Conservation (phyloP, 2,113 vertebrate genomes). For the Peromyscus leucopus region DNA sequence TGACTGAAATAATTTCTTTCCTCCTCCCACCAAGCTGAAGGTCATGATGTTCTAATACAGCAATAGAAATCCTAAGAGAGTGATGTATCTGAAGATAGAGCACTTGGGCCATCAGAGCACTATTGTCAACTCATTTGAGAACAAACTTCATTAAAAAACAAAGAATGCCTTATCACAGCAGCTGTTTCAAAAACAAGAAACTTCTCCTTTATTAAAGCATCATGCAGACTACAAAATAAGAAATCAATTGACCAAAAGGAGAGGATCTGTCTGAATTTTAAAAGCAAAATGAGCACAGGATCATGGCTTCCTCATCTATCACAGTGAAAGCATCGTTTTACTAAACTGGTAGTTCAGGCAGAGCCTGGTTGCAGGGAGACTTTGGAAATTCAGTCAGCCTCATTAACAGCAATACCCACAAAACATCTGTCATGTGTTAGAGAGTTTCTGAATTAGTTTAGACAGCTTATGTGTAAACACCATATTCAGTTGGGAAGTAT, state of each 20-base stretch:
- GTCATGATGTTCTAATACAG: too few species aligned
- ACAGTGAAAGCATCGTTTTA: slow-evolving; percentile 49
- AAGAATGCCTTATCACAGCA: neutral
- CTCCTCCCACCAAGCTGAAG: neutral
- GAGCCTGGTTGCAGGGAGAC: neutral
- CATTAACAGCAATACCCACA: neutral
- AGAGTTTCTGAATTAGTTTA: slow-evolving; percentile 4
- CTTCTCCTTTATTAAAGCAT: neutral
- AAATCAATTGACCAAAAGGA: neutral
- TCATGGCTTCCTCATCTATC: slow-evolving; percentile 30
- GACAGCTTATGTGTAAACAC: neutral
- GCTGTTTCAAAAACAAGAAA: slow-evolving; percentile 43
- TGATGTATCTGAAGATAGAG: slow-evolving; percentile 41
- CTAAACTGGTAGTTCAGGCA: slow-evolving; percentile 3
- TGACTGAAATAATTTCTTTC: neutral
- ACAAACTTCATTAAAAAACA: slow-evolving; percentile 7
- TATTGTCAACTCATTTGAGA: neutral
- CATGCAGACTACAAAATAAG: neutral
- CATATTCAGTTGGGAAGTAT: neutral
- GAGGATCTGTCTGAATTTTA: slow-evolving; percentile 59
- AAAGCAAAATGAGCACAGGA: slow-evolving; percentile 52
- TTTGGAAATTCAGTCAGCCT: slow-evolving; percentile 38
- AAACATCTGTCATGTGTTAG: neutral
- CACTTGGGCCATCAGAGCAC: neutral
- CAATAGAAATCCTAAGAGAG: neutral